A percentile compares a stretch with the other conserved stretches of the same genome.
These are phyloP conservation scores for Monarcha castaneiventris DNA, from an alignment of 2,113 vertebrate species.

Conservation along the genomic window DNA sequence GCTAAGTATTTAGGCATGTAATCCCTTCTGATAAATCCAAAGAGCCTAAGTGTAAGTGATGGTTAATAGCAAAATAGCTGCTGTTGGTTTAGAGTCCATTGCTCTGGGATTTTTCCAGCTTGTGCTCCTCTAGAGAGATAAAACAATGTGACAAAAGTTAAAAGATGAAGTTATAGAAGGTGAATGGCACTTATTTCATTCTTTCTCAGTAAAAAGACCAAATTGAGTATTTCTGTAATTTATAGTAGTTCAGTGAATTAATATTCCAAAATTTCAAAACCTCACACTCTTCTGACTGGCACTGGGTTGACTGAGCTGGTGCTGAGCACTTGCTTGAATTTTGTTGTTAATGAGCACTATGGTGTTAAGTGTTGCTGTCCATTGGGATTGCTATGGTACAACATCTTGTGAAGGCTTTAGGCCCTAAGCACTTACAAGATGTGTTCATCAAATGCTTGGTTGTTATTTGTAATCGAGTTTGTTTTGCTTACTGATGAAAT, in stretches of 20 bases:
- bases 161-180: background rate
- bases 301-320: background rate
- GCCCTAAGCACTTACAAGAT: background rate
- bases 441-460: background rate
- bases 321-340: background rate
- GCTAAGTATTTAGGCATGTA: background rate
- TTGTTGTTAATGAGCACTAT: background rate
- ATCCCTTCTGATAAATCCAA: background rate
- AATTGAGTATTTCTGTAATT: background rate
- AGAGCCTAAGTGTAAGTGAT: background rate
- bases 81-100: background rate
- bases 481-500: background rate
- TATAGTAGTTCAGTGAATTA: background rate
- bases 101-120: background rate
- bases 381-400: background rate
- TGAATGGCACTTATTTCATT: background rate
- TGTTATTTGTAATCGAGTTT: background rate
- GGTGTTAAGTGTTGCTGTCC: background rate
- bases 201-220: background rate
- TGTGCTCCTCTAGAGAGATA: background rate
- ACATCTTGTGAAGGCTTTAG: background rate
- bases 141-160: background rate
- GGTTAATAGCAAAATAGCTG: background rate
- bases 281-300: accelerated
- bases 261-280: background rate